Conservation (phyloP, 2,797 vertebrate species). For the Amblyraja radiata region DNA sequence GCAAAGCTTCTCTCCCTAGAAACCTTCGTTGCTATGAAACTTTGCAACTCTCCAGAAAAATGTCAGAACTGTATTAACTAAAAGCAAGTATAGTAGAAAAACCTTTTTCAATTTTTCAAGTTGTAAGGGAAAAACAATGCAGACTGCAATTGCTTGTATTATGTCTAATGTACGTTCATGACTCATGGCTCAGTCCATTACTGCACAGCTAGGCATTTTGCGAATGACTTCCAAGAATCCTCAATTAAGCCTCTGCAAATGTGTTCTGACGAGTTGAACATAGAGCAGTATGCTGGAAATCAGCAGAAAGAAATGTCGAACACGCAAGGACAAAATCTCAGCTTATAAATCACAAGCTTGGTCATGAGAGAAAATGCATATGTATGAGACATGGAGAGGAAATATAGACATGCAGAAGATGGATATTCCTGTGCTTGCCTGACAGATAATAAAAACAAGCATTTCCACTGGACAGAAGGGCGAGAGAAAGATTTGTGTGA, state of each 20-base stretch:
- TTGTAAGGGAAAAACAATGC: not conserved
- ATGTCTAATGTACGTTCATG: not conserved
- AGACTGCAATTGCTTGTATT: not conserved
- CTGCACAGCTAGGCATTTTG: not conserved
- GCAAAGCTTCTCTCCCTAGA: no score
- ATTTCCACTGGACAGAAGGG: no score
- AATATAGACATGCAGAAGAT: no score
- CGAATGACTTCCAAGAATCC: not conserved
- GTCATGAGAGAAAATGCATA: no score
- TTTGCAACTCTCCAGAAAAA: not conserved
- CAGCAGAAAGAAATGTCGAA: not conserved
- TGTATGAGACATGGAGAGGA: no score
- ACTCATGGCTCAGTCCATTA: not conserved
- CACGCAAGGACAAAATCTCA: not conserved
- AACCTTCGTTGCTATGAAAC: not conserved
- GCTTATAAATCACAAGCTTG: not conserved
- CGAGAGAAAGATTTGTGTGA: no score
- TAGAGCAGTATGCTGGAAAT: not conserved
- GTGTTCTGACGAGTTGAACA: not conserved
- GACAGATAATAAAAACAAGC: no score
- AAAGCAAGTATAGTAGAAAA: not conserved
- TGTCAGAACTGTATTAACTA: not conserved
- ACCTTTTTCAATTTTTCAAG: not conserved
- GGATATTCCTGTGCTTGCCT: no score
- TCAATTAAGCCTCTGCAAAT: not conserved